Evolutionary conservation across 2,113 vertebrate genomes (phyloP).

Genomic region (Polypterus bichir): DNA sequence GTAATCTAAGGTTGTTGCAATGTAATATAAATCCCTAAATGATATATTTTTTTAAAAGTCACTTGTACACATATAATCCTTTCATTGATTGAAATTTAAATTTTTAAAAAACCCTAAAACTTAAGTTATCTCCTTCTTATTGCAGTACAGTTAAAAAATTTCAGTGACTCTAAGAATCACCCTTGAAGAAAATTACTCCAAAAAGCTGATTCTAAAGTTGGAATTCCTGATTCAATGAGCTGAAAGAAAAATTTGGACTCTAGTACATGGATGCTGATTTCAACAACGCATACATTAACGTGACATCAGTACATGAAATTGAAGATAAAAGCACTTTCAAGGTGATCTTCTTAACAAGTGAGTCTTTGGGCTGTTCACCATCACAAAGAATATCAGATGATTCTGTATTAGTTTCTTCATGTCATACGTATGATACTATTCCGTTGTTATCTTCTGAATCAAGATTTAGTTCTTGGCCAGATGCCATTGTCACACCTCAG

Average conservation of each 20-base stretch:
- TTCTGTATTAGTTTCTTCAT: conserved; percentile 13
- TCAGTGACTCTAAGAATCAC: too few species aligned
- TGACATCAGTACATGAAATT: conserved; percentile 12
- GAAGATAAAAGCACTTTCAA: conserved; percentile 14
- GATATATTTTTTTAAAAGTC: too few species aligned
- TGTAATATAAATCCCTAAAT: too few species aligned
- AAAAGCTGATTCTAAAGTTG: too few species aligned
- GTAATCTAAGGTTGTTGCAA: too few species aligned
- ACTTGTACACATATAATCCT: too few species aligned
- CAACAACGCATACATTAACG: conserved; percentile 15
- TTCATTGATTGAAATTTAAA: conserved; percentile 14
- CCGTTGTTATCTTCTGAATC: conserved; percentile 4
- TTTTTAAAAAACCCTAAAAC: not conserved
- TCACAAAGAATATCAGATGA: not conserved
- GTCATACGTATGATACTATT: conserved; percentile 11
- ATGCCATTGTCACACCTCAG: conserved; percentile 7
- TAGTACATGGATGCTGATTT: conserved; percentile 19
- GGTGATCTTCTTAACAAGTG: not conserved
- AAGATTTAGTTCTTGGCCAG: conserved; percentile 1
- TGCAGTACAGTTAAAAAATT: too few species aligned
- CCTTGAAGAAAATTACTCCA: too few species aligned
- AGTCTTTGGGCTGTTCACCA: not conserved
- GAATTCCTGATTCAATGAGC: too few species aligned
- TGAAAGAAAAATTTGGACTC: not conserved
- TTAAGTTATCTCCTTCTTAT: too few species aligned